These are phyloP conservation scores for Bucorvus abyssinicus DNA, from an alignment of 2,797 vertebrate species.

Conservation along the genomic window DNA sequence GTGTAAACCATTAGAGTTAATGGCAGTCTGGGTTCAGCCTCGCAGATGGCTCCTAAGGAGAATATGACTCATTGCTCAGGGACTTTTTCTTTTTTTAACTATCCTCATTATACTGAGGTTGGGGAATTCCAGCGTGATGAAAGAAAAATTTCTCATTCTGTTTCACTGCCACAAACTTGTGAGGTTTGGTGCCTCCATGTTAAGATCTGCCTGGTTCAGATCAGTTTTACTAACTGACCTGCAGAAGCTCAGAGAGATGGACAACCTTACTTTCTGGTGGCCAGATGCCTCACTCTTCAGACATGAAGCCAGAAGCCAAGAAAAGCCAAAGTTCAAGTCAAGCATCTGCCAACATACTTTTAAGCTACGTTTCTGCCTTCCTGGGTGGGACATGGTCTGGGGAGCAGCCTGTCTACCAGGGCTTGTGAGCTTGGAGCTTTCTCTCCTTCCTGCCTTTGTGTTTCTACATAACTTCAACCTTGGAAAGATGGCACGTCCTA, in stretches of 20 bases:
- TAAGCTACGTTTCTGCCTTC: neutral
- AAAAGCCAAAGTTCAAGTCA: neutral
- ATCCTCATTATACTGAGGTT: neutral
- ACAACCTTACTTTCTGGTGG: neutral
- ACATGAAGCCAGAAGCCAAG: neutral
- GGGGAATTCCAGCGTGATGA: constrained; percentile 16
- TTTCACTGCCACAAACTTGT: neutral
- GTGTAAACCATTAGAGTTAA: neutral
- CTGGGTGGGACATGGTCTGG: neutral
- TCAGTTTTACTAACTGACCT: neutral
- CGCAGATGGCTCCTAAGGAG: neutral
- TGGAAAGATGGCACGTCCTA: neutral
- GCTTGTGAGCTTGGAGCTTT: neutral
- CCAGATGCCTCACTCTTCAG: neutral
- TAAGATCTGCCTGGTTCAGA: neutral
- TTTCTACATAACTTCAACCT: neutral
- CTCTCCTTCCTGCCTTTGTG: neutral
- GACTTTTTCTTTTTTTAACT: neutral
- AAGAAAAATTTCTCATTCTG: neutral
- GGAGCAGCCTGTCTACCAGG: neutral
- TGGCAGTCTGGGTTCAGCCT: neutral
- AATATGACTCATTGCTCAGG: constrained; percentile 42
- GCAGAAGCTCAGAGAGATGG: neutral
- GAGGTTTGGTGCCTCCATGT: neutral
- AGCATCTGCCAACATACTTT: neutral